Conservation (phyloP, 2,797 vertebrate genomes). For the Poecilia velifera region DNA sequence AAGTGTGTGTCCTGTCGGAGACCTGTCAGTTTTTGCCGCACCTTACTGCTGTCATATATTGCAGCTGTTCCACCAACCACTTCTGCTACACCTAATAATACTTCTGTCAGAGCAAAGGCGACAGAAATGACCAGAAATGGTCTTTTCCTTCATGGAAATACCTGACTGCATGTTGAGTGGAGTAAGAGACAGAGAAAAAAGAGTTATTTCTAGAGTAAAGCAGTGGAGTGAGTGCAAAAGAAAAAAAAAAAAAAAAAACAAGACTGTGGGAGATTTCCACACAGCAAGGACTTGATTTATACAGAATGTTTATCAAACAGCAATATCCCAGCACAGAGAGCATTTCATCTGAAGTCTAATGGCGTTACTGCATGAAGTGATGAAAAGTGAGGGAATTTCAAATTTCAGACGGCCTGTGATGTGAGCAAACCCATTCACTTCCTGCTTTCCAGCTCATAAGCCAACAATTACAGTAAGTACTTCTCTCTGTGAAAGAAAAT, state of each 20-base stretch:
- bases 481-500: constrained; percentile 67
- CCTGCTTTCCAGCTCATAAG: constrained; percentile 49
- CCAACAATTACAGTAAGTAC: constrained; percentile 58
- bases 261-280: constrained; percentile 34
- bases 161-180: constrained; percentile 16
- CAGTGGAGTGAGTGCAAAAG: constrained; percentile 17
- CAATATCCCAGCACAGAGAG: constrained; percentile 33
- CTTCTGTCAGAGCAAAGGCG: constrained; percentile 50
- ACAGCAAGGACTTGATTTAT: constrained; percentile 61
- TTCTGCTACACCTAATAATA: constrained; percentile 57
- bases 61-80: constrained; percentile 32
- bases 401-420: constrained; percentile 52
- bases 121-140: constrained; percentile 35
- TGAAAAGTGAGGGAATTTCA: constrained; percentile 53
- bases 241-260: constrained; percentile 8
- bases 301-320: constrained; percentile 61
- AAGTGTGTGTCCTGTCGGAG: constrained; percentile 55
- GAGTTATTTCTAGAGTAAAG: constrained; percentile 17
- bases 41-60: constrained; percentile 57
- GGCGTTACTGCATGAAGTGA: constrained; percentile 40
- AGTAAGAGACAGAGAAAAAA: constrained; percentile 16
- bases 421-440: constrained; percentile 42
- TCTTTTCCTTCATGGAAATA: constrained; percentile 36
- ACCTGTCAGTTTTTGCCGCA: constrained; percentile 58
- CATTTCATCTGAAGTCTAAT: constrained; percentile 56